Percentiles rank a stretch among this genome's conserved stretches.
Conservation (phyloP, 2,113 vertebrate species). For the Megaceryle torquata region DNA sequence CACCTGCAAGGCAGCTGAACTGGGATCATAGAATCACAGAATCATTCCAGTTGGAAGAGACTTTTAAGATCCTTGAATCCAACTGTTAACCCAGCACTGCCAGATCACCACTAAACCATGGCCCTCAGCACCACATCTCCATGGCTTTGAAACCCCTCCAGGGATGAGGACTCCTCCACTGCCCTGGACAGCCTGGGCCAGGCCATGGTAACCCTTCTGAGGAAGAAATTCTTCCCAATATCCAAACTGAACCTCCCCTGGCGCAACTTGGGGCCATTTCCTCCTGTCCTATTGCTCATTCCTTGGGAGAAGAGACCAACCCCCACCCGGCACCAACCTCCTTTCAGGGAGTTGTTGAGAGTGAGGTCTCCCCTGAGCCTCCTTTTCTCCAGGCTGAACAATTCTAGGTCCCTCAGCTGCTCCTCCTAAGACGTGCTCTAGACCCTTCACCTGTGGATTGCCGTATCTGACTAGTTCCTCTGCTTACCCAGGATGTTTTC, state of each 20-base stretch:
- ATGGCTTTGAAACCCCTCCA: not conserved
- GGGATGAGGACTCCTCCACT: not conserved
- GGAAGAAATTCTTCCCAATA: not conserved
- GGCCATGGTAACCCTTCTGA: not conserved
- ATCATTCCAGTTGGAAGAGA: not conserved
- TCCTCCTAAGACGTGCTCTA: not conserved
- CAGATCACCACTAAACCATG: not conserved
- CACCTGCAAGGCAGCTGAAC: not conserved
- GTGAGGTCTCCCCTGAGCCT: not conserved
- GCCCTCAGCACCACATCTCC: not conserved
- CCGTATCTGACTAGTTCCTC: not conserved
- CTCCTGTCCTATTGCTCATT: not conserved
- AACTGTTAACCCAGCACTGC: not conserved
- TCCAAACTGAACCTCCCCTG: not conserved
- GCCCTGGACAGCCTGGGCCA: not conserved
- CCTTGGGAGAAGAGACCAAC: not conserved
- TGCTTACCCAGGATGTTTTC: constrained; percentile 87
- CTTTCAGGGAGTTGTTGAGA: not conserved
- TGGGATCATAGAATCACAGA: not conserved
- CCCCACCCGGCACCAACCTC: not conserved
- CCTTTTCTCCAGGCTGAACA: not conserved
- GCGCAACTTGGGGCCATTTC: not conserved
- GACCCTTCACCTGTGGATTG: not conserved
- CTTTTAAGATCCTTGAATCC: not conserved
- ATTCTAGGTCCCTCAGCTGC: not conserved